Base-by-base conservation (phyloP, 2,113 vertebrate species). In the Irena cyanogastra region DNA sequence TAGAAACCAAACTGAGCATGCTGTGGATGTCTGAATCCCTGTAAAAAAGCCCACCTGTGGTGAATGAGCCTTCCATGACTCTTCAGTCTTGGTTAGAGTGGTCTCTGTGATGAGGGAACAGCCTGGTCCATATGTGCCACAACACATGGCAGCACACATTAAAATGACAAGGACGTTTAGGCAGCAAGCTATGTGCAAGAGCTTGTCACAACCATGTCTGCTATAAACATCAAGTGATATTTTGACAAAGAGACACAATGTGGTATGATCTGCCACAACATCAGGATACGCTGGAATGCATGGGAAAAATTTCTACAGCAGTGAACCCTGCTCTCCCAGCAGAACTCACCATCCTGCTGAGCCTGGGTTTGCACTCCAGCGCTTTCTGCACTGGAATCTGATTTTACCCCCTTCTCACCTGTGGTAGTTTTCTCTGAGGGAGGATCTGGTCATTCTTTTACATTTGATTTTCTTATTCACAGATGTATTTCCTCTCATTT, bases 31-130 rank as follows among this genome's bases (percentile, higher is more conserved):
- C 27, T 53, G 59, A 89, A 72, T 27, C 13, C 30, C 22, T 1
- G 2, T 28, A 6, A n/a, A 77, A 54, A 66, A 2, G 2, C 28
- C 13, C 18, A 26, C 3, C 3, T 8, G 19, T 20, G 11, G 17
- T 47, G 35, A 65, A 45, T 14, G 10, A 63, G 9, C 11, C 63
- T 80, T 79, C 41, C 19, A 16, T 12, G 50, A 13, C 44, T 52
- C 28, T 81, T 60, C n/a, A 27, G 27, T 45, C 5, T n/a, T 41
- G 18, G 15, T 45, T 31, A 10, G 16, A 53, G 17, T 9, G 23
- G 39, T 39, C 31, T 42, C 16, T 44, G 23, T 3, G 21, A 26
- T 21, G 54, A 78, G 23, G 14, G 26, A 24, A 14, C 26, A 82
- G 30, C 49, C 74, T 85, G 39, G 45, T 49, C 56, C 7, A 0